Evolutionary conservation across 1,140 invertebrate species (phyloP).

Genomic region (Ylistrum balloti): DNA sequence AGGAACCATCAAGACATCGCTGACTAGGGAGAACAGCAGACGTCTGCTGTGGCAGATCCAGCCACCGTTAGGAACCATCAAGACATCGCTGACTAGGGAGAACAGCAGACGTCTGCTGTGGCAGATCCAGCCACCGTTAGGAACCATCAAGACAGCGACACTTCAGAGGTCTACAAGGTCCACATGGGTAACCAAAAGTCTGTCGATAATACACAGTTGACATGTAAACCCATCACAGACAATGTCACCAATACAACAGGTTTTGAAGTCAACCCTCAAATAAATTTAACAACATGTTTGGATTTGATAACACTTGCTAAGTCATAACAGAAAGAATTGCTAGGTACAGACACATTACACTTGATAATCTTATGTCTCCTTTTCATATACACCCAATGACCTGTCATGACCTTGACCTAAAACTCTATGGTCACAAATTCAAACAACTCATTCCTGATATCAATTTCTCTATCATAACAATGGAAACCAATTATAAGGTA

Average conservation of each 20-base stretch:
- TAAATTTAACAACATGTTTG: neutral
- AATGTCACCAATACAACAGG: neutral
- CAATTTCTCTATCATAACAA: neutral
- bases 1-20: neutral
- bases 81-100: slow-evolving; percentile 30
- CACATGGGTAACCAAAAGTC: slow-evolving; percentile 6
- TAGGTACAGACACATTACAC: neutral
- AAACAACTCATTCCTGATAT: neutral
- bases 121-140: slow-evolving; percentile 5
- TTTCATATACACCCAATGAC: neutral
- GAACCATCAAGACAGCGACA: neutral
- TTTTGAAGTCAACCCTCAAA: neutral
- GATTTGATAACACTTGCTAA: neutral
- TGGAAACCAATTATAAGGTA: neutral
- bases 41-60: slow-evolving; percentile 1
- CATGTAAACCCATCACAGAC: neutral
- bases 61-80: too few species aligned
- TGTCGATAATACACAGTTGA: neutral
- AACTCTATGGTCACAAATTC: neutral
- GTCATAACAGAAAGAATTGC: neutral
- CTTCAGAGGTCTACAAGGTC: neutral
- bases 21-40: slow-evolving; percentile 4
- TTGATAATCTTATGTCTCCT: neutral
- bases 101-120: neutral
- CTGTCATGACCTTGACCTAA: slow-evolving; percentile 23